Conservation (phyloP, 2,797 vertebrate species). For the Scolopax bukidnonensis region DNA sequence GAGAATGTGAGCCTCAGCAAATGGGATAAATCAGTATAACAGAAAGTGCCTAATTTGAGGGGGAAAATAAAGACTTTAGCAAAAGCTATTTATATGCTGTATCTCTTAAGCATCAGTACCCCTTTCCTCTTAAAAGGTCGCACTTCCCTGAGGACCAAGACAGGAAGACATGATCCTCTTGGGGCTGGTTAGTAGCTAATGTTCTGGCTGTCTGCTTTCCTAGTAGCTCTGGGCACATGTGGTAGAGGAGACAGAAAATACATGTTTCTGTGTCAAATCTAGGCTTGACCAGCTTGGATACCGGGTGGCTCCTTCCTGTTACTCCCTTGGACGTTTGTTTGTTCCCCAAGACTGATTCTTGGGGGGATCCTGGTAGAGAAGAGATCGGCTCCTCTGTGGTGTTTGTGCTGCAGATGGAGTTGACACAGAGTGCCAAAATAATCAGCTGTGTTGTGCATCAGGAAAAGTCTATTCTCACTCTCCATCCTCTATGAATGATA, state of each 20-base stretch:
- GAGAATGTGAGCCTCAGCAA: background rate
- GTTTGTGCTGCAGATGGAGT: accelerated
- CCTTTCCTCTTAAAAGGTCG: background rate
- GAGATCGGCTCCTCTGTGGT: background rate
- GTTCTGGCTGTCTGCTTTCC: background rate
- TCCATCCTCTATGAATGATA: background rate
- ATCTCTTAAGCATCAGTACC: background rate
- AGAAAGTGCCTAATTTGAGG: background rate
- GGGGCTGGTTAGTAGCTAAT: background rate
- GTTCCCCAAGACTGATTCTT: no score
- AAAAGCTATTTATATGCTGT: background rate
- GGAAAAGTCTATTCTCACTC: background rate
- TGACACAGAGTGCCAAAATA: accelerated
- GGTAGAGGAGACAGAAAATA: background rate
- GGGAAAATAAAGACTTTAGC: background rate
- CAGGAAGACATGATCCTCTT: background rate
- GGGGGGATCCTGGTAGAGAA: background rate
- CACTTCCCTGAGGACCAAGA: background rate
- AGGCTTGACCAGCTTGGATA: background rate
- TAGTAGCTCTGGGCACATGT: background rate
- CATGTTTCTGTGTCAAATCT: background rate
- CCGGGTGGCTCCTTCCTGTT: background rate
- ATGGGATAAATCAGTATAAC: background rate
- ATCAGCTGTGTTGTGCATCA: background rate
- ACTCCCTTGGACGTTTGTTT: background rate